Evolutionary conservation across 2,113 vertebrate species (phyloP).

Genomic region (Monarcha castaneiventris): DNA sequence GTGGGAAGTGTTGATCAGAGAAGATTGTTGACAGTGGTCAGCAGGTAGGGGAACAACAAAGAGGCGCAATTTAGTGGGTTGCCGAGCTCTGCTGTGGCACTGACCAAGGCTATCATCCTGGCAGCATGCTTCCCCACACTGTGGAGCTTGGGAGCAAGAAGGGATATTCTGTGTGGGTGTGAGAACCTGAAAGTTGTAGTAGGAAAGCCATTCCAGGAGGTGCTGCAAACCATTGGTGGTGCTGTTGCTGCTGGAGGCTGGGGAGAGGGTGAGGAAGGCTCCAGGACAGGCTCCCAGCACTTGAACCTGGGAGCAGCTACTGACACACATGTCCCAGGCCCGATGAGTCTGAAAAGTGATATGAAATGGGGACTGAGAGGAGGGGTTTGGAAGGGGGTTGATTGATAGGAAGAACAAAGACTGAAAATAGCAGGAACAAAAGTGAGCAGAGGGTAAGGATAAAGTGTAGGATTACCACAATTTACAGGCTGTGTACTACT

Average conservation of each 20-base stretch:
- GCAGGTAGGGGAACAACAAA: not conserved
- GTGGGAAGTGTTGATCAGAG: not conserved
- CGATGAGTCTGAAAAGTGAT: fast-evolving
- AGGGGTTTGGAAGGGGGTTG: not conserved
- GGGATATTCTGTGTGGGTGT: fast-evolving
- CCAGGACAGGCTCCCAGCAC: not conserved
- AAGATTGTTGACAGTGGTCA: not conserved
- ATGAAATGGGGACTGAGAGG: not conserved
- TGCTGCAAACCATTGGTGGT: fast-evolving
- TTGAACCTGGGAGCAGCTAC: not conserved
- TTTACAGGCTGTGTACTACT: not conserved
- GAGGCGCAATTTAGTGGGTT: not conserved
- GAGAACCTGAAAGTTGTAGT: not conserved
- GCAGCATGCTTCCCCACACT: fast-evolving
- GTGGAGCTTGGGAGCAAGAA: not conserved
- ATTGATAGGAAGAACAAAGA: not conserved
- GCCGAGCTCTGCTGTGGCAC: not conserved
- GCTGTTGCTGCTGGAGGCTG: fast-evolving
- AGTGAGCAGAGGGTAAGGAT: not conserved
- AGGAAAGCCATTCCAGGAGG: not conserved
- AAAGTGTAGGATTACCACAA: not conserved
- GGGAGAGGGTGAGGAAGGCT: not conserved
- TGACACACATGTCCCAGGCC: not conserved
- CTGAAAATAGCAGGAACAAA: not conserved
- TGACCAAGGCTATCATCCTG: not conserved